phyloP scores from a whole-genome alignment of 2,888 invertebrate genomes.

The Heliconius charithonia region DNA sequence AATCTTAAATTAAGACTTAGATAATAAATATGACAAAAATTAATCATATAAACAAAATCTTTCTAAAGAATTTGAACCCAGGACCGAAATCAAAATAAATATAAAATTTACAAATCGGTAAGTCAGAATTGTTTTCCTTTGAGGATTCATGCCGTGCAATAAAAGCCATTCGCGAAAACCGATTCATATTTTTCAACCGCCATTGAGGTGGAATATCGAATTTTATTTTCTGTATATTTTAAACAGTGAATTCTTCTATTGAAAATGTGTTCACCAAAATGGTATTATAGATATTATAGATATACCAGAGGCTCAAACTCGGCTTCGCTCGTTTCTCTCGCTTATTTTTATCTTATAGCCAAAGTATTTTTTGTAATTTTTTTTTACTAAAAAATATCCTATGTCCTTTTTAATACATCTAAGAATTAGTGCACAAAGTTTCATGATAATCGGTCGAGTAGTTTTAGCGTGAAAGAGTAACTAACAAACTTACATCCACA shows the following conservation, averaged over 20 bases:
- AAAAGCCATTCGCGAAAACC: slow-evolving; percentile 39
- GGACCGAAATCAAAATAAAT: not conserved
- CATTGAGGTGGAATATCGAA: slow-evolving; percentile 37
- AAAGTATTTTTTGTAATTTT: no score
- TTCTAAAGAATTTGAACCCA: not conserved
- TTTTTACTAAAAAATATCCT: no score
- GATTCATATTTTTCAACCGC: slow-evolving; percentile 40
- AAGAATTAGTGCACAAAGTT: no score
- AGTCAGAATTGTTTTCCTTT: slow-evolving; percentile 29
- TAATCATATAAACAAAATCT: not conserved
- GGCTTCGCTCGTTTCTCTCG: no score
- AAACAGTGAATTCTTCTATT: slow-evolving; percentile 17
- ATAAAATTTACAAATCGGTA: not conserved
- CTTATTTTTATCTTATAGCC: no score
- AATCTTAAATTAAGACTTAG: not conserved
- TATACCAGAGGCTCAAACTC: no score
- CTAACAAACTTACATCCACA: no score
- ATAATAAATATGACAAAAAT: not conserved
- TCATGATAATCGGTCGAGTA: no score
- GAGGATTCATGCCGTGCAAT: slow-evolving; percentile 30
- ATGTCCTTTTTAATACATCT: no score
- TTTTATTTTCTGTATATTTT: slow-evolving; percentile 41
- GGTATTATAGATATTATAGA: not conserved
- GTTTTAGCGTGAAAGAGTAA: no score
- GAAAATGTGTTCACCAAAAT: not conserved